Base-by-base conservation (phyloP, 2,888 invertebrate genomes). In the Eristalis arbustorum region DNA sequence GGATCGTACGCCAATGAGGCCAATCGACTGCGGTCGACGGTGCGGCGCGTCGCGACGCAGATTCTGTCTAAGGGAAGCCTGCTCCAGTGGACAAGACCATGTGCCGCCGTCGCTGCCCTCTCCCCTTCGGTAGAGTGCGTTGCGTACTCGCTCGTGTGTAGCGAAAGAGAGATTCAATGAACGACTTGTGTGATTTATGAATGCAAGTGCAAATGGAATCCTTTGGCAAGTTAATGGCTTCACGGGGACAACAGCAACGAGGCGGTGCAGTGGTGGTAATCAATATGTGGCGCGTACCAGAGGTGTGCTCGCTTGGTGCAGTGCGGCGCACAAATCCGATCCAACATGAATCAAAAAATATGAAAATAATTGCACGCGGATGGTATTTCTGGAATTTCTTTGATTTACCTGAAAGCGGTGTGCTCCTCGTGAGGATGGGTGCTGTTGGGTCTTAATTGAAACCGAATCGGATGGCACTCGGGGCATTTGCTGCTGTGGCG, bases 291-390 rank as follows among this genome's bases (percentile, higher is more conserved):
- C 75, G 72, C 75, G 67, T 69, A 84, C 57, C 40, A 75, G 68
- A 56, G 72, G 34, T 28, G 5, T 71, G 28, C 34, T 0, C 11
- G 2, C 4, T 23, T 6, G 31, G 31, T 31, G 31, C 31, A 6
- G 5, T 31, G 49, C 49, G 8, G 62, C n/a, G 10, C 18, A 13
- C 37, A 40, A 69, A 85, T 28, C 68, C 81, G 61, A 81, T 85
- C 78, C 61, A 78, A 61, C 69, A 82, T 87, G 82, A 82, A 75
- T 87, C 85, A 87, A 87, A 87, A 85, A 83, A 67, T 87, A 87
- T 87, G 78, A 87, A 87, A 87, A 87, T 87, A 83, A 87, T 87
- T 87, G 87, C 87, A 42, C 57, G 34, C 78, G 87, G 74, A 83
- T 87, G 87, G 78, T 75, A 87, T 87, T 87, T 87, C 87, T 68